phyloP scores from a whole-genome alignment of 1,140 invertebrate species.

The Pachypsylla venusta region DNA sequence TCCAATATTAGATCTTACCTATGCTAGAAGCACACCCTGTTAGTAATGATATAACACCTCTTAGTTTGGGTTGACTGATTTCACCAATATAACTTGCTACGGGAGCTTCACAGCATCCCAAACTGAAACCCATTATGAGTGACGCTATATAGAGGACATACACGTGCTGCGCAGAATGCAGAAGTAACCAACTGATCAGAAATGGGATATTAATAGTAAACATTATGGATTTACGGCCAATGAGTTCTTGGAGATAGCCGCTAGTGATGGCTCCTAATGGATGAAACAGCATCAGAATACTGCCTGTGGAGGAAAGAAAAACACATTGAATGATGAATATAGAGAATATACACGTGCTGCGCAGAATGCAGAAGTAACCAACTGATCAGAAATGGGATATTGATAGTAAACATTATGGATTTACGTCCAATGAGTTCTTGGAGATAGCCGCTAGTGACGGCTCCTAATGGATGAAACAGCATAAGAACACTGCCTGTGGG shows the following conservation, averaged over 20 bases:
- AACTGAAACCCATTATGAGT: slow-evolving; percentile 27
- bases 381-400: slow-evolving; percentile 19
- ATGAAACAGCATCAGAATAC: slow-evolving; percentile 17
- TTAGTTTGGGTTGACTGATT: slow-evolving; percentile 30
- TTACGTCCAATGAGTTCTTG: slow-evolving; percentile 21
- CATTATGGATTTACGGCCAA: slow-evolving; percentile 22
- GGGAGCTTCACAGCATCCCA: slow-evolving; percentile 35
- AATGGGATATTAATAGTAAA: slow-evolving; percentile 22
- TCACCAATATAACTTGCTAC: slow-evolving; percentile 36
- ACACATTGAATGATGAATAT: too few species aligned
- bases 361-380: slow-evolving; percentile 21
- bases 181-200: slow-evolving; percentile 19
- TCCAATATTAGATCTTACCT: too few species aligned
- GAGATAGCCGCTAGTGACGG: slow-evolving; percentile 19
- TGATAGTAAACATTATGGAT: slow-evolving; percentile 20
- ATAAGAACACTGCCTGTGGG: slow-evolving; percentile 1
- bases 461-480: slow-evolving; percentile 15
- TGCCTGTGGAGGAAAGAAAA: slow-evolving; percentile 10
- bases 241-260: neutral
- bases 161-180: slow-evolving; percentile 16
- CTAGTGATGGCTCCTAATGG: neutral
- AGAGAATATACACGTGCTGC: slow-evolving; percentile 13
- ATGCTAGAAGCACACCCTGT: neutral
- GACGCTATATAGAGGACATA: slow-evolving; percentile 14
- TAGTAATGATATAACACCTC: neutral